Evolutionary conservation across 2,888 invertebrate genomes (phyloP), one percentile per base, ranked within the genome.

Genomic region (Apamea crenata): DNA sequence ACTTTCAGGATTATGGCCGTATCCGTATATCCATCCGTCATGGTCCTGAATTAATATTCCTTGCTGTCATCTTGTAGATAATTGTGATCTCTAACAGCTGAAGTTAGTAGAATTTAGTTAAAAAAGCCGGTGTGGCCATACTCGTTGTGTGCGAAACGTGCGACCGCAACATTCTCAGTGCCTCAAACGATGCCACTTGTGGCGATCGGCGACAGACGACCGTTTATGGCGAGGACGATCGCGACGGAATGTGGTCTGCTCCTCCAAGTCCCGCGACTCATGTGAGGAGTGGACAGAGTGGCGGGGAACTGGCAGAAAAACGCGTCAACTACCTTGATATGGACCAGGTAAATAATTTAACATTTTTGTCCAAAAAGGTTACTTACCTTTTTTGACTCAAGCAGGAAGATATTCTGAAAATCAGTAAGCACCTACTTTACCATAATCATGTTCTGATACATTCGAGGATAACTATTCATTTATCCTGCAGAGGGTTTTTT

Each of bases 191-290:
- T 91, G 93, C 89, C 93, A 93, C 93, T 94, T 93, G 94, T 89
- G 93, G 93, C 91, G 91, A 92, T 92, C 87, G 93, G 92, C 93
- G 93, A 94, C 93, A 92, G 91, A 92, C 93, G 91, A 85, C 95
- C 94, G 92, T 95, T 94, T 95, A 96, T 91, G 95, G 96, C 94
- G 94, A 95, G 95, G 95, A 94, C 95, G 95, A 89, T 94, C 95
- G 95, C 94, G 91, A 75, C 93, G 96, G 96, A 96, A 96, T 96
- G 96, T 92, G 91, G 91, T 91, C 91, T 91, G 90, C 87, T 91
- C 90, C 87, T 91, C 87, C 87, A 82, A 76, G 82, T 88, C 66
- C 80, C 74, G 66, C 76, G 89, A 88, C 82, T 82, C 86, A 88
- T 86, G 89, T 87, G 84, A 91, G 78, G 89, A 91, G 91, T 87